Percentiles rank a stretch among this genome's conserved stretches.
phyloP scores from a whole-genome alignment of 2,888 invertebrate genomes.

The Herminia tarsipennalis region DNA sequence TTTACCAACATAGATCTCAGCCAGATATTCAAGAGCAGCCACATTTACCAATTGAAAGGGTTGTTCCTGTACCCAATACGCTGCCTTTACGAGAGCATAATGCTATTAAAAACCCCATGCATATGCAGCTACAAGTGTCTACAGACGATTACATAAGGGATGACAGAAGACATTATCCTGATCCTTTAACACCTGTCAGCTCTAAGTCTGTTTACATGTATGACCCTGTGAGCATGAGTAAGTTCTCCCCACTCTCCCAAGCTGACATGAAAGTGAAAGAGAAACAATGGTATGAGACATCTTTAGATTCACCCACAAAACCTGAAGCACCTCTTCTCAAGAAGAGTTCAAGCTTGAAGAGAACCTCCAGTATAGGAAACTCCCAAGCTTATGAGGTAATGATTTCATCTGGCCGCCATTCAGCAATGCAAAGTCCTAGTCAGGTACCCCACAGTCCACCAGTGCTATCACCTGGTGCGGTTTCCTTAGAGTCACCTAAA shows the following conservation, averaged over 20 bases:
- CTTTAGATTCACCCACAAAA: constrained; percentile 85
- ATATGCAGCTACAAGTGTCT: constrained; percentile 75
- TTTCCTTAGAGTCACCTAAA: constrained; percentile 91
- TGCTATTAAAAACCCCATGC: constrained; percentile 66
- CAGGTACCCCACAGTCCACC: constrained; percentile 70
- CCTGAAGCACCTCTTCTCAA: constrained; percentile 64
- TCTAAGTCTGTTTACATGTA: constrained; percentile 76
- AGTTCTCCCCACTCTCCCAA: constrained; percentile 76
- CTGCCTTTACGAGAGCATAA: constrained; percentile 75
- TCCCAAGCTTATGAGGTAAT: constrained; percentile 80
- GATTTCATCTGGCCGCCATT: constrained; percentile 76
- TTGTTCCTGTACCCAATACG: constrained; percentile 70
- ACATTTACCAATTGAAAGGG: constrained; percentile 66
- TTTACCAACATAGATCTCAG: constrained; percentile 76
- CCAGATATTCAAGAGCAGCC: constrained; percentile 74
- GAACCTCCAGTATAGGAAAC: constrained; percentile 84
- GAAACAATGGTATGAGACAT: constrained; percentile 90
- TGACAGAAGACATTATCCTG: constrained; percentile 65
- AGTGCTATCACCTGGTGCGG: constrained; percentile 74
- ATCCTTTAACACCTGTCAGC: constrained; percentile 75
- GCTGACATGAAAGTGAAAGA: constrained; percentile 79
- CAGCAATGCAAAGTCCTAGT: constrained; percentile 76
- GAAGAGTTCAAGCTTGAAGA: constrained; percentile 78
- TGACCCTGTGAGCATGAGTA: constrained; percentile 75
- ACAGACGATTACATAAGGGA: constrained; percentile 73